Evolutionary conservation across 1,140 invertebrate species (phyloP).

Genomic region (Contarinia nasturtii): DNA sequence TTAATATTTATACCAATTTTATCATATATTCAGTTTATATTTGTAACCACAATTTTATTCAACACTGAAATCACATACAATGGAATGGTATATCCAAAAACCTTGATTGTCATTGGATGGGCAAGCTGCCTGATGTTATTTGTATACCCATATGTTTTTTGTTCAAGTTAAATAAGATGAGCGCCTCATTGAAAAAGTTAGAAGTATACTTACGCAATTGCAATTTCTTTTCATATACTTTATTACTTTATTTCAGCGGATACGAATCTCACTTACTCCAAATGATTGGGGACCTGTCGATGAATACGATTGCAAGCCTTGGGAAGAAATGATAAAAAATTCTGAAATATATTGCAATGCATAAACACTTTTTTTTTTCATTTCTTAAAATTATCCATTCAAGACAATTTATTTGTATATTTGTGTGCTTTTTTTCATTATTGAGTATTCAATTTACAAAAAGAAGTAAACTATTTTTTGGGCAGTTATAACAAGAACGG

Average conservation of each 20-base stretch:
- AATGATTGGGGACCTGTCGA: slow-evolving; percentile 4
- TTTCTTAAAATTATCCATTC: not conserved
- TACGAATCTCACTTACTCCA: not conserved
- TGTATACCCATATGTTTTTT: slow-evolving; percentile 37
- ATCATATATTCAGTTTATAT: slow-evolving; percentile 28
- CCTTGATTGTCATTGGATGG: slow-evolving; percentile 44
- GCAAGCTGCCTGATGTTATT: slow-evolving; percentile 29
- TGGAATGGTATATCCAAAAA: slow-evolving; percentile 33
- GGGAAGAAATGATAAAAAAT: not conserved
- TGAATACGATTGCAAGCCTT: not conserved
- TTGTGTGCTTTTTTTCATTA: not conserved
- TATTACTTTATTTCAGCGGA: slow-evolving; percentile 2
- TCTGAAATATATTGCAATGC: no score
- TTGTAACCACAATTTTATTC: slow-evolving; percentile 34
- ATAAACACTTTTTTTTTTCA: no score
- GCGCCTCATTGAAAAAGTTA: slow-evolving; percentile 11
- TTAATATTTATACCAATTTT: slow-evolving; percentile 3
- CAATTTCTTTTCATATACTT: not conserved
- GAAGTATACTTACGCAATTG: not conserved
- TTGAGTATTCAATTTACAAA: not conserved
- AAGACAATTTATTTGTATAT: not conserved
- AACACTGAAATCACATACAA: slow-evolving; percentile 35
- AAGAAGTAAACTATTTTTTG: not conserved
- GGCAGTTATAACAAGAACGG: not conserved
- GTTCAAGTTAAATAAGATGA: slow-evolving; percentile 26